These are phyloP conservation scores for Drosophila mayaguana DNA, from an alignment of 2,888 invertebrate genomes.

Conservation along the genomic window DNA sequence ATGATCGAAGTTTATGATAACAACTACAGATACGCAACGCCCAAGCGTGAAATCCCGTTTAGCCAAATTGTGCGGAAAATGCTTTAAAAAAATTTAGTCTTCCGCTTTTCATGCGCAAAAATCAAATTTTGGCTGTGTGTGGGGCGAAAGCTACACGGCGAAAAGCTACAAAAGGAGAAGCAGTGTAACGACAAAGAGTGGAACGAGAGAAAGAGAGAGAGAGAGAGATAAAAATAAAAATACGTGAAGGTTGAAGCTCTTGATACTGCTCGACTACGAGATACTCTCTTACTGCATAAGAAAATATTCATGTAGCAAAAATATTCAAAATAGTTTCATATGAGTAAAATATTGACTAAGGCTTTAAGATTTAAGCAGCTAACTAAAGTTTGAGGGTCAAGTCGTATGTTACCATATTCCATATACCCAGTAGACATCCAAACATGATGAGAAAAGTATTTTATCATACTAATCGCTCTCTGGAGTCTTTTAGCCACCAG, in stretches of 20 bases:
- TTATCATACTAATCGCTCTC: conserved; percentile 82
- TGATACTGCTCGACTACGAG: not conserved
- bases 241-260: not conserved
- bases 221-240: conserved; percentile 3
- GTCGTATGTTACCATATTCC: not conserved
- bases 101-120: conserved; percentile 45
- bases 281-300: conserved; percentile 12
- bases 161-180: conserved; percentile 46
- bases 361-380: not conserved
- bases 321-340: not conserved
- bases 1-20: conserved; percentile 66
- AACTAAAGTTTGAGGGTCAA: not conserved
- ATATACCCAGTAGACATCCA: not conserved
- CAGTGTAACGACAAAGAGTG: conserved; percentile 7
- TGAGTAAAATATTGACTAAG: not conserved
- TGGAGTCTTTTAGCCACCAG: conserved; percentile 50
- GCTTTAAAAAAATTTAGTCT: conserved; percentile 63
- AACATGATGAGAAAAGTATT: conserved; percentile 62
- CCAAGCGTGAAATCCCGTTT: conserved; percentile 77
- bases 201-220: not conserved
- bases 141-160: conserved; percentile 13
- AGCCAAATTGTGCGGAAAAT: conserved; percentile 82
- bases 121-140: conserved; percentile 40
- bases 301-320: not conserved
- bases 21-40: conserved; percentile 20